These are phyloP conservation scores for Camelus bactrianus DNA, from an alignment of 2,113 vertebrate genomes.

Conservation along the genomic window DNA sequence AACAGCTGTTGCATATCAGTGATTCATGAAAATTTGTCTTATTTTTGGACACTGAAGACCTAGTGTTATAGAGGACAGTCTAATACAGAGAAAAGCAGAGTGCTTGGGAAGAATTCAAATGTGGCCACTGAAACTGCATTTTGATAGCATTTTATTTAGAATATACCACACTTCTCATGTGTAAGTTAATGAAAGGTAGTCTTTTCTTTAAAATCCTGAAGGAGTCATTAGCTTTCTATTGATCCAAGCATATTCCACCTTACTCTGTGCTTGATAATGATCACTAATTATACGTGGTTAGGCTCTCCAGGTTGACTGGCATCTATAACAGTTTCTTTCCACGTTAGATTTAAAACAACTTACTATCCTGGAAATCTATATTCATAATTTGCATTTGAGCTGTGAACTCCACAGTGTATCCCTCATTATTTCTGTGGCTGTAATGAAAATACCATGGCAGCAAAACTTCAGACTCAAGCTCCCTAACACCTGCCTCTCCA, in stretches of 20 bases:
- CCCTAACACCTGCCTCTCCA: not conserved
- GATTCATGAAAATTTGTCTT: not conserved
- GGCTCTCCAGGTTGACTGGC: not conserved
- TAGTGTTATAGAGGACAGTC: not conserved
- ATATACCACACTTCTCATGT: not conserved
- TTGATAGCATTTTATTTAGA: not conserved
- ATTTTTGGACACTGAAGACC: conserved; percentile 3
- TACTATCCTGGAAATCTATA: not conserved
- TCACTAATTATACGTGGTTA: not conserved
- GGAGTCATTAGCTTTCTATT: not conserved
- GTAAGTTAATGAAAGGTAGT: not conserved
- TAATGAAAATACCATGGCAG: not conserved
- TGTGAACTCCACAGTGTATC: not conserved
- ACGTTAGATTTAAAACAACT: not conserved
- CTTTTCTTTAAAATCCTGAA: not conserved
- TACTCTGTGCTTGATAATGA: not conserved
- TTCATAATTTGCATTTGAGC: not conserved
- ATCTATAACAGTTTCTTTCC: not conserved
- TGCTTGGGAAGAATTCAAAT: not conserved
- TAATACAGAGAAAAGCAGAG: not conserved
- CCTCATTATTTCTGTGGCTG: not conserved
- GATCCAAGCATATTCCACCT: not conserved
- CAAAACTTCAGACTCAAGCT: not conserved
- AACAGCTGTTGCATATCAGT: not conserved
- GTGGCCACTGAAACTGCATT: not conserved